These are phyloP conservation scores for Cochlearius cochlearius DNA, from an alignment of 2,113 vertebrate species.

Conservation along the genomic window DNA sequence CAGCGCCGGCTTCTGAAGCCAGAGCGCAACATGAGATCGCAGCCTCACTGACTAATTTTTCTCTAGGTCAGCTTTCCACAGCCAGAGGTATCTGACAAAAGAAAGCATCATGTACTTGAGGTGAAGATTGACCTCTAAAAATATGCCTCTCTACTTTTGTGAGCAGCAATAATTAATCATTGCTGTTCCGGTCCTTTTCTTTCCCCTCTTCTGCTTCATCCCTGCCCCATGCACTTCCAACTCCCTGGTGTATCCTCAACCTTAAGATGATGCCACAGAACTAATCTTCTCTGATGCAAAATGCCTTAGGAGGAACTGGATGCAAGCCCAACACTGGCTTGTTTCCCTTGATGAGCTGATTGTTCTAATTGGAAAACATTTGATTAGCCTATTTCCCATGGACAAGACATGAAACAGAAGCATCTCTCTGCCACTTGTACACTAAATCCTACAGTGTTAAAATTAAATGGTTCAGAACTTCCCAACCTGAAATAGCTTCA, in stretches of 20 bases:
- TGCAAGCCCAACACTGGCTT: neutral
- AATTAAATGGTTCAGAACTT: neutral
- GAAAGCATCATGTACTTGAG: neutral
- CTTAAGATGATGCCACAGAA: neutral
- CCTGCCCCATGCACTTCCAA: neutral
- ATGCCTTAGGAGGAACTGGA: constrained; percentile 35
- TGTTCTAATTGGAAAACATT: constrained; percentile 36
- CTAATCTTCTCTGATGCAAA: neutral
- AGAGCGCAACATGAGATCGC: neutral
- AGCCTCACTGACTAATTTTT: neutral
- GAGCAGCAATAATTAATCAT: neutral
- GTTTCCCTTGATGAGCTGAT: constrained; percentile 21
- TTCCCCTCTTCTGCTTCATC: neutral
- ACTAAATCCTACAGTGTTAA: neutral
- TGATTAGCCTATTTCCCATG: constrained; percentile 25
- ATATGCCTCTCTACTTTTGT: neutral
- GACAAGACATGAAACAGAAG: constrained; percentile 10
- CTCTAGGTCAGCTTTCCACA: neutral
- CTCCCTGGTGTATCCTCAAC: neutral
- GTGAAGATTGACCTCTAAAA: neutral
- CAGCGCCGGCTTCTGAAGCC: neutral
- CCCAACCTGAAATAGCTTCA: neutral
- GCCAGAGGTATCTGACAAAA: neutral
- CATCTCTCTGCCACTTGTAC: neutral
- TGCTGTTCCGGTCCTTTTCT: neutral